Evolutionary conservation across 1,140 invertebrate genomes (phyloP), one percentile per base, ranked within the genome.

Genomic region (Teleopsis dalmanni): DNA sequence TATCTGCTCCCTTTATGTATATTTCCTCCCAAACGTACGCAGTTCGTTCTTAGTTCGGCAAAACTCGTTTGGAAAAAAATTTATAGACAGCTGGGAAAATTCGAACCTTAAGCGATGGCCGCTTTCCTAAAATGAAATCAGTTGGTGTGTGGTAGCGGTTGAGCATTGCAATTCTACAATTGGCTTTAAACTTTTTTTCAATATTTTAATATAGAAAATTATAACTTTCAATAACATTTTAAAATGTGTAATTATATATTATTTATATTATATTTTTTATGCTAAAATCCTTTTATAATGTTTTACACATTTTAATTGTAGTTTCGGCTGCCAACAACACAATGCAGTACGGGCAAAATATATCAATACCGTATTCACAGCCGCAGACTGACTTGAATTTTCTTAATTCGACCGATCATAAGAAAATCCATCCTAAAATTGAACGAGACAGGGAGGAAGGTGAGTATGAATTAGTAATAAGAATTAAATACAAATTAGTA

Each of bases 391-490:
- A 70, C 62, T 59, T 70, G 35, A 70, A 68, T 56, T 70, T 70
- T 57, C 56, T 70, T 40, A 70, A 70, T 59, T 62, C 65, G 41
- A 54, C 56, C 47, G 67, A 70, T 57, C 67, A 70, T 62, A 70
- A 70, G 56, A 70, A 70, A 63, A 67, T 70, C 55, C 67, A 70
- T 65, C 67, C 67, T 59, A 70, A 70, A 65, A 70, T 70, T 48
- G 67, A 70, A 64, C 60, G 67, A 54, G 67, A 70, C 58, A 60
- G 67, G 48, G 67, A 70, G 64, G 67, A 70, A 65, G 67, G 67
- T 70, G 63, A 69, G 55, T 63, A 50, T 38, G 37, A 10, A 22
- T 38, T 22, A 13, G 16, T 23, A 23, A 6, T 37, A 19, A 37
- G 18, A 11, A 38, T 38, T 31, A 11, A 2, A 31, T 11, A 31